These are phyloP conservation scores for Brachyhypopomus gauderio DNA, from an alignment of 2,113 vertebrate species.

Conservation along the genomic window DNA sequence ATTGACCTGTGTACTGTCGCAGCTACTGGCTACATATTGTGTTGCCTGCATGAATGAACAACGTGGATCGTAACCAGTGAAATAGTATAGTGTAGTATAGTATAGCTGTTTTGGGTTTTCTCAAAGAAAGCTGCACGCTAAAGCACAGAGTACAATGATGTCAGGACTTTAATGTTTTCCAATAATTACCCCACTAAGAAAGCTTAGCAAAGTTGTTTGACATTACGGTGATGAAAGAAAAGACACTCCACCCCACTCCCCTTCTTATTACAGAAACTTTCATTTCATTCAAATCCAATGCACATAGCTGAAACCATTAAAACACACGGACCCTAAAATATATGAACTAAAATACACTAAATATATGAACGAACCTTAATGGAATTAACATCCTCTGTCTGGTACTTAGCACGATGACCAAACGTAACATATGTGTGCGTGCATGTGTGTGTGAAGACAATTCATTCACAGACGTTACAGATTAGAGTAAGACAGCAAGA, in stretches of 20 bases:
- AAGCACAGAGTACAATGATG: too few relatives aligned
- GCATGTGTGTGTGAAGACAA: constrained; percentile 34
- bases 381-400: constrained; percentile 65
- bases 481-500: not conserved
- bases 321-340: constrained; percentile 67
- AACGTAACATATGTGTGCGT: constrained; percentile 17
- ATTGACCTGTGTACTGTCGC: not conserved
- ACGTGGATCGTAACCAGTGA: too few relatives aligned
- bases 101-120: too few relatives aligned
- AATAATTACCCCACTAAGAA: too few relatives aligned
- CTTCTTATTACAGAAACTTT: constrained; percentile 65
- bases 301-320: constrained; percentile 82
- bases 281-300: constrained; percentile 78
- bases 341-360: constrained; percentile 62
- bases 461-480: too few relatives aligned
- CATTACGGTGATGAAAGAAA: constrained; percentile 58
- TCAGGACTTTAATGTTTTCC: too few relatives aligned
- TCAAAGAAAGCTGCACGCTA: too few relatives aligned
- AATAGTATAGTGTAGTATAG: too few relatives aligned
- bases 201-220: not conserved
- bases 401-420: constrained; percentile 37
- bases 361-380: constrained; percentile 64
- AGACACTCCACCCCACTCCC: constrained; percentile 45
- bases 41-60: too few relatives aligned
- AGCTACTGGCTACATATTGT: too few relatives aligned